Conservation (phyloP, 30 jellyfish, hydroid and myxozoan species). For the Cassiopea xamachana region DNA sequence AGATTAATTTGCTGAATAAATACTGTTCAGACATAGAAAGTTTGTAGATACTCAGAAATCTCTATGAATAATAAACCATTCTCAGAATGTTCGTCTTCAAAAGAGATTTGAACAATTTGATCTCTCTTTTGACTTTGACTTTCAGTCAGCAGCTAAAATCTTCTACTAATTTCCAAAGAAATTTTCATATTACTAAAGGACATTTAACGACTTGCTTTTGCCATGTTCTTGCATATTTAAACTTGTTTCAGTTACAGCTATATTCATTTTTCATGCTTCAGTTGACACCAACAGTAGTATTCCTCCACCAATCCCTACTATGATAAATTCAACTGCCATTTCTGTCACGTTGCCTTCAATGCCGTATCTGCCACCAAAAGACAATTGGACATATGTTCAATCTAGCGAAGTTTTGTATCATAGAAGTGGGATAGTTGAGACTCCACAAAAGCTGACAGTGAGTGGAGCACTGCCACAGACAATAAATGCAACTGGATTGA, state of each 20-base stretch:
- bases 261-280: background rate
- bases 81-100: too few species aligned
- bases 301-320: conserved; percentile 24
- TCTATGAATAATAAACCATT: too few species aligned
- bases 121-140: too few species aligned
- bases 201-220: too few species aligned
- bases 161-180: too few species aligned
- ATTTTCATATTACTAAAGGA: too few species aligned
- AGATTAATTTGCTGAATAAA: background rate
- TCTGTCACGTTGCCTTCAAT: background rate
- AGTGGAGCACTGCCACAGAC: conserved; percentile 24
- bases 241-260: too few species aligned
- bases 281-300: conserved; percentile 6
- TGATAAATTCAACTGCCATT: conserved; percentile 36
- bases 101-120: too few species aligned
- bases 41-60: too few species aligned
- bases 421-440: background rate
- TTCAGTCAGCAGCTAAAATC: too few species aligned
- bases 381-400: conserved; percentile 18
- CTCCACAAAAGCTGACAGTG: background rate
- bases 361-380: conserved; percentile 29
- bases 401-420: conserved; percentile 15
- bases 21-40: too few species aligned
- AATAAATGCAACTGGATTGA: conserved; percentile 20
- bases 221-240: too few species aligned